A percentile compares a stretch with the other conserved stretches of the same genome.
phyloP scores from a whole-genome alignment of 2,888 invertebrate genomes.

The Pilophorus perplexus region DNA sequence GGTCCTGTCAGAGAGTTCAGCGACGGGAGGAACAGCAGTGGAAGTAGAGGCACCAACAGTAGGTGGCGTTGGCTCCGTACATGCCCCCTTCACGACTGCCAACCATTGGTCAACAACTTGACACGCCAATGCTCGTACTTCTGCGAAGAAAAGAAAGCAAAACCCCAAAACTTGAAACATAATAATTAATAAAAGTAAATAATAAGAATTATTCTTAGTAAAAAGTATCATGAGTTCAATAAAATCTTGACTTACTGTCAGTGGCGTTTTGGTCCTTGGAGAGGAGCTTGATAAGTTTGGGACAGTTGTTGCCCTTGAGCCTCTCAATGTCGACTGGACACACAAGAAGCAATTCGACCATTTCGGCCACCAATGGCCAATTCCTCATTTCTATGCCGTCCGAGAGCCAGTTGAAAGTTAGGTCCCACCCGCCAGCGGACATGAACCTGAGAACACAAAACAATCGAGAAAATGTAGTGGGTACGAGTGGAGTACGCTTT shows the following conservation, averaged over 20 bases:
- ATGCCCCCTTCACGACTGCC: slow-evolving; percentile 74
- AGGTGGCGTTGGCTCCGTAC: slow-evolving; percentile 50
- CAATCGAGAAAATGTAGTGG: too few relatives aligned
- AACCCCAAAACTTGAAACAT: not conserved
- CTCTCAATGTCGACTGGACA: slow-evolving; percentile 90
- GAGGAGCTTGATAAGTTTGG: slow-evolving; percentile 84
- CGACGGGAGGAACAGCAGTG: too few relatives aligned
- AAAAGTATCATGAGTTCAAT: not conserved
- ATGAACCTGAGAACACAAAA: slow-evolving; percentile 69
- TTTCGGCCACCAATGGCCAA: slow-evolving; percentile 81
- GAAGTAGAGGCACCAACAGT: slow-evolving; percentile 1
- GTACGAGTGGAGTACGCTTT: too few relatives aligned
- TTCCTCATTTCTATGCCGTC: slow-evolving; percentile 81
- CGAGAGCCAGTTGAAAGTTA: slow-evolving; percentile 85
- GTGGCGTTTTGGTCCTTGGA: slow-evolving; percentile 74
- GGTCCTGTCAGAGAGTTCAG: slow-evolving; percentile 1
- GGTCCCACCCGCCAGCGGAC: slow-evolving; percentile 87
- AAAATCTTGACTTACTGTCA: slow-evolving; percentile 63
- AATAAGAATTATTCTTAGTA: not conserved
- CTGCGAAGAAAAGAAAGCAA: slow-evolving; percentile 61
- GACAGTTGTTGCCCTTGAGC: slow-evolving; percentile 85
- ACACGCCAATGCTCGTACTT: slow-evolving; percentile 71
- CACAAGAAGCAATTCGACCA: slow-evolving; percentile 76
- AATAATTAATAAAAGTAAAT: not conserved
- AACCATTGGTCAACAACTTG: slow-evolving; percentile 87